Percentiles rank a stretch among this genome's conserved stretches.
Conservation (phyloP, 2,888 invertebrate genomes). For the Synanthedon andrenaeformis region DNA sequence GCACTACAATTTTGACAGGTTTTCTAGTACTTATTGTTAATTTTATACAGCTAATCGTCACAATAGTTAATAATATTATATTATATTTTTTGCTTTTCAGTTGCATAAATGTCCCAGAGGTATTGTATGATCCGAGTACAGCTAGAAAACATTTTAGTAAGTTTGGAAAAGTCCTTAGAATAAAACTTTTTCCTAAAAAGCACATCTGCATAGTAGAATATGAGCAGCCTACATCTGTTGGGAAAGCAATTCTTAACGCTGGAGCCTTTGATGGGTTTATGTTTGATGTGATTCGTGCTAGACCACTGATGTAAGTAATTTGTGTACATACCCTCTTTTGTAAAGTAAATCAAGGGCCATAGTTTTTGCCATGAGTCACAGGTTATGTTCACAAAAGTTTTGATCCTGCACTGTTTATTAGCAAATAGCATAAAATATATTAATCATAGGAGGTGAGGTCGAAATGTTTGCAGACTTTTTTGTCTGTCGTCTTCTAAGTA, state of each 20-base stretch:
- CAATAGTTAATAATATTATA: neutral
- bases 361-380: too few relatives aligned
- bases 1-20: too few relatives aligned
- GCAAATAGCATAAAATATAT: too few relatives aligned
- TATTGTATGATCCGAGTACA: slow-evolving; percentile 68
- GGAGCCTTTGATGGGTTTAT: slow-evolving; percentile 72
- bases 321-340: neutral
- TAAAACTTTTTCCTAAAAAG: slow-evolving; percentile 74
- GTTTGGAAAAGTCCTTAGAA: slow-evolving; percentile 77
- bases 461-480: too few relatives aligned
- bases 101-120: slow-evolving; percentile 75
- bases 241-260: slow-evolving; percentile 70
- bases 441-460: too few relatives aligned
- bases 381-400: too few relatives aligned
- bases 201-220: slow-evolving; percentile 78
- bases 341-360: neutral
- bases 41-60: too few relatives aligned
- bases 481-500: too few relatives aligned
- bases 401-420: too few relatives aligned
- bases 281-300: slow-evolving; percentile 71
- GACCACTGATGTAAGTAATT: slow-evolving; percentile 47
- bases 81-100: slow-evolving; percentile 26
- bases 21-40: too few relatives aligned
- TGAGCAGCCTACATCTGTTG: slow-evolving; percentile 69
- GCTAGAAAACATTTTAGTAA: slow-evolving; percentile 77